Evolutionary conservation across 2,113 vertebrate species (phyloP).

Genomic region (Zingel zingel): DNA sequence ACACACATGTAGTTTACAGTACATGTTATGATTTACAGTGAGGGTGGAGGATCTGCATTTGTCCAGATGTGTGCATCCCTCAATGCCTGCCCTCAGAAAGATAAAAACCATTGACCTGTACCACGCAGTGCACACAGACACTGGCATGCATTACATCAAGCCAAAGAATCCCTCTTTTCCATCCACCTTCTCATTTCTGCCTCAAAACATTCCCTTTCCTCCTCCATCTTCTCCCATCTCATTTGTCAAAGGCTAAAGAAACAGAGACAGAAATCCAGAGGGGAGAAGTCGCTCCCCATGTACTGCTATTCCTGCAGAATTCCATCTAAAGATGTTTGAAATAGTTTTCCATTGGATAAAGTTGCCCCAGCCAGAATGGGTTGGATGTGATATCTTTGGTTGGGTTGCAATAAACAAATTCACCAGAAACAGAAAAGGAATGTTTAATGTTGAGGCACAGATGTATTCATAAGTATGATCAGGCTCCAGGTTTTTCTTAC

Average conservation of each 20-base stretch:
- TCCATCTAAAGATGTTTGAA: constrained; percentile 78
- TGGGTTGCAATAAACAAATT: constrained; percentile 20
- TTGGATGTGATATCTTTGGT: constrained; percentile 40
- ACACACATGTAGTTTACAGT: constrained; percentile 61
- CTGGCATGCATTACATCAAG: constrained; percentile 82
- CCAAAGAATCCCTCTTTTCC: constrained; percentile 73
- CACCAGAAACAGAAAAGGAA: background rate
- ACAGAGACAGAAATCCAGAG: constrained; percentile 73
- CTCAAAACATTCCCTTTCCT: constrained; percentile 74
- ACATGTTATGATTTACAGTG: constrained; percentile 75
- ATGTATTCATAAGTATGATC: background rate
- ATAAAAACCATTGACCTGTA: constrained; percentile 82
- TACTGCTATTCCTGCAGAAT: constrained; percentile 55
- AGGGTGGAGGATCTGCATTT: constrained; percentile 74
- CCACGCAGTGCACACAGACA: constrained; percentile 67
- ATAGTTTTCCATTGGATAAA: constrained; percentile 69
- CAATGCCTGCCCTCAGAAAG: constrained; percentile 74
- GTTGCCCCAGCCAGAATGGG: constrained; percentile 21
- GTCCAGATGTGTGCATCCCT: constrained; percentile 83
- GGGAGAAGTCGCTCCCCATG: constrained; percentile 57
- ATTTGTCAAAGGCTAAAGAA: constrained; percentile 83
- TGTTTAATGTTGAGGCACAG: constrained; percentile 1
- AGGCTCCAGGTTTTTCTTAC: background rate
- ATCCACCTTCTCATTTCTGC: constrained; percentile 52
- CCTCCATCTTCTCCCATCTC: constrained; percentile 71